phyloP scores from a whole-genome alignment of 2,797 vertebrate species.

The Carduelis carduelis region DNA sequence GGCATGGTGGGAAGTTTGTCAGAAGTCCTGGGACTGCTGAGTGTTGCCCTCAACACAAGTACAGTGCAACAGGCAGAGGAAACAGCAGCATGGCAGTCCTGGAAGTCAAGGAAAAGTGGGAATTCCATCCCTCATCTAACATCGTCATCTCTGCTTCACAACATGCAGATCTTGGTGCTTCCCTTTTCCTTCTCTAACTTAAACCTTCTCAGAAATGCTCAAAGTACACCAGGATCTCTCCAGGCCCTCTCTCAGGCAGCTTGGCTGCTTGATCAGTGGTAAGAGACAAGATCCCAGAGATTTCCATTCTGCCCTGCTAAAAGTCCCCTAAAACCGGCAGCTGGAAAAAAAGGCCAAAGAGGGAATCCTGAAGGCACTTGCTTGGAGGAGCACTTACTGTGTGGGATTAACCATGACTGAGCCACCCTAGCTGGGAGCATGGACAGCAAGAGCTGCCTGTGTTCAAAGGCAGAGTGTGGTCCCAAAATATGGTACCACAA shows the following conservation, averaged over 20 bases:
- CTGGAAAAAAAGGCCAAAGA: background rate
- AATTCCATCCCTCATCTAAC: background rate
- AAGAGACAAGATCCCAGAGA: background rate
- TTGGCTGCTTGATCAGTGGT: rapidly evolving
- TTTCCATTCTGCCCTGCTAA: background rate
- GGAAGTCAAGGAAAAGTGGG: background rate
- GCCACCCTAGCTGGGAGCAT: background rate
- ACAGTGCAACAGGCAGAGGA: background rate
- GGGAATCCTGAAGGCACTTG: conserved; percentile 44
- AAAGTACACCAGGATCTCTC: background rate
- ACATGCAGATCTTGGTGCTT: background rate
- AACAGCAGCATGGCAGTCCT: background rate
- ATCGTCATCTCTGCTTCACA: background rate
- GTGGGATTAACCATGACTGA: background rate
- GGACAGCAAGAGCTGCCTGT: background rate
- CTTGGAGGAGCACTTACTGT: background rate
- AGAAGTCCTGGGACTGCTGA: background rate
- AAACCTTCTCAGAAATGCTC: background rate
- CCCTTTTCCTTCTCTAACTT: background rate
- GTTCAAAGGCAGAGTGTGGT: background rate
- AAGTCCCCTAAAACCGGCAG: background rate
- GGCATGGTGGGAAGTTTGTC: background rate
- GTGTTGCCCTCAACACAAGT: rapidly evolving
- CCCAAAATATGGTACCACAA: background rate
- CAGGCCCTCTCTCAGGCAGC: background rate